These are phyloP conservation scores for Thyatira batis DNA, from an alignment of 2,888 invertebrate genomes.

Conservation along the genomic window DNA sequence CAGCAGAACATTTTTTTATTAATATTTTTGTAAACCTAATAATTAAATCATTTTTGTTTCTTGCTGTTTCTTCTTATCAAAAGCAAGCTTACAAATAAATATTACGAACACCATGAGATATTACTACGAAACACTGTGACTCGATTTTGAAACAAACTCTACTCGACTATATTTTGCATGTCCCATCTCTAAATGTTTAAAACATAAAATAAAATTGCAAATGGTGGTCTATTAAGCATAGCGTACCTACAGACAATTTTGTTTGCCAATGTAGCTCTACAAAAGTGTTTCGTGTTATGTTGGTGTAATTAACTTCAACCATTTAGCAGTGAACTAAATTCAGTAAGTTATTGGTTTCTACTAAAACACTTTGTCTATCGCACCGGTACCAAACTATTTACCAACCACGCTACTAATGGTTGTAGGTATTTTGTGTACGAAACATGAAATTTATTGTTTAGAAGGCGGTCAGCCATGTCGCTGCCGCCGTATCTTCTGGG, in stretches of 20 bases:
- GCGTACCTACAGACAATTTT: constrained; percentile 4
- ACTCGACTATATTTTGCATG: too few species aligned
- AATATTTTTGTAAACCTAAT: too few species aligned
- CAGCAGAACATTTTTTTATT: too few species aligned
- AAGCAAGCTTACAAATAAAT: too few species aligned
- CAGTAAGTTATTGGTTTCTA: constrained; percentile 26
- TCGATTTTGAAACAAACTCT: not conserved
- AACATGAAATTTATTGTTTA: constrained; percentile 31
- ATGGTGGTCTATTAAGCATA: constrained; percentile 43
- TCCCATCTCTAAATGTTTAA: too few species aligned
- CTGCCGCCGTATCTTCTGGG: constrained; percentile 90
- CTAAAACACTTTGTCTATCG: constrained; percentile 2
- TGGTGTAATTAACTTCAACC: constrained; percentile 22
- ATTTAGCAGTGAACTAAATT: constrained; percentile 23
- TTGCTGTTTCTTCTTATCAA: too few species aligned
- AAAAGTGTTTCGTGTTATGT: constrained; percentile 9
- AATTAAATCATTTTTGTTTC: too few species aligned
- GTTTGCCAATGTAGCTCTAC: constrained; percentile 1
- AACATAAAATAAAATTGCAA: constrained; percentile 44
- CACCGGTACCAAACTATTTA: constrained; percentile 44
- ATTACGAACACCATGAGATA: too few species aligned
- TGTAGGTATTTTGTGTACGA: constrained; percentile 7
- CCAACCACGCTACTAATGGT: constrained; percentile 44
- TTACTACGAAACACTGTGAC: too few species aligned
- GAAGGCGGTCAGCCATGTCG: constrained; percentile 85